A percentile compares a stretch with the other conserved stretches of the same genome.
These are phyloP conservation scores for Stichopus horrens DNA, from an alignment of 53 echinoderm and acorn worm genomes.

Conservation along the genomic window DNA sequence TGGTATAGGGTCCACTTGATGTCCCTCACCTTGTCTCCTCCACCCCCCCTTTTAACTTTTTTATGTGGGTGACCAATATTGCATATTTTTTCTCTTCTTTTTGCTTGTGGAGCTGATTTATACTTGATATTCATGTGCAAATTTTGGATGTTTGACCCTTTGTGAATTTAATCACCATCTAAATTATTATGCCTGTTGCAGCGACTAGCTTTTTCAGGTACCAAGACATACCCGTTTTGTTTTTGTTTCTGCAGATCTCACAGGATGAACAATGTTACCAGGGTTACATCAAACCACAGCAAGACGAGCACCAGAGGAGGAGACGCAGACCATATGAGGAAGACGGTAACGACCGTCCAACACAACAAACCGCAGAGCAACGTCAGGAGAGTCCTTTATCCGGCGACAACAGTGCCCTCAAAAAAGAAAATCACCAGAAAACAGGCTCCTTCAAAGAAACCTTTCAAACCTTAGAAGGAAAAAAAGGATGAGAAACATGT, in stretches of 20 bases:
- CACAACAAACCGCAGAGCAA: slow-evolving; percentile 13
- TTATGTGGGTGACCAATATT: too few species aligned
- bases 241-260: neutral
- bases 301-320: neutral
- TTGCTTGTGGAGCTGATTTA: too few species aligned
- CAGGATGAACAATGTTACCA: neutral
- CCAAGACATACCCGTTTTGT: too few species aligned
- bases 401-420: neutral
- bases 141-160: too few species aligned
- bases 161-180: too few species aligned
- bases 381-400: slow-evolving; percentile 34
- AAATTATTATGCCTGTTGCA: too few species aligned
- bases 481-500: neutral
- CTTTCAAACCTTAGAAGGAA: slow-evolving; percentile 1
- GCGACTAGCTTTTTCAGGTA: too few species aligned
- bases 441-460: neutral
- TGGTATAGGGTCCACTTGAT: too few species aligned
- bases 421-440: slow-evolving; percentile 11
- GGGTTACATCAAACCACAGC: neutral
- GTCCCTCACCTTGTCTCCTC: too few species aligned
- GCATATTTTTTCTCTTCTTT: too few species aligned
- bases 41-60: too few species aligned
- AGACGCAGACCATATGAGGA: neutral
- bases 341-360: neutral
- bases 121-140: too few species aligned